These are phyloP conservation scores for Coecobrya sp. DNA, from an alignment of 2,888 invertebrate genomes.

Conservation along the genomic window DNA sequence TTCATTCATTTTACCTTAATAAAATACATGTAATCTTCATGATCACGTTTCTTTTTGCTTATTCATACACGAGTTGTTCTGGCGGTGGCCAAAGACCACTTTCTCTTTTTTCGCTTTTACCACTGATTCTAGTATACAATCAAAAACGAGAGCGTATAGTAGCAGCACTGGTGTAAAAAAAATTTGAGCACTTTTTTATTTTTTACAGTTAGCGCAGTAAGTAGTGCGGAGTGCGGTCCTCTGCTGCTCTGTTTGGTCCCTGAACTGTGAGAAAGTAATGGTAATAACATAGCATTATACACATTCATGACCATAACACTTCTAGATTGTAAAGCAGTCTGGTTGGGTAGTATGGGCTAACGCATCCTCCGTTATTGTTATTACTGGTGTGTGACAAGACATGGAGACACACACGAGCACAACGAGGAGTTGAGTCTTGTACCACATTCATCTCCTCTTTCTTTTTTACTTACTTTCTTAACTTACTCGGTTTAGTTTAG, in stretches of 20 bases:
- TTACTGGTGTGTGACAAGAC: constrained; percentile 72
- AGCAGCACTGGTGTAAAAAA: not conserved
- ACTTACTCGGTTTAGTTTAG: not conserved
- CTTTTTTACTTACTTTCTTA: constrained; percentile 43
- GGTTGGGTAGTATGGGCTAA: constrained; percentile 42
- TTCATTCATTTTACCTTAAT: too few relatives aligned
- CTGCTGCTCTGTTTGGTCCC: constrained; percentile 30
- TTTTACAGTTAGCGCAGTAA: not conserved
- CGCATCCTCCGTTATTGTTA: constrained; percentile 66
- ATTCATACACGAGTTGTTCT: not conserved
- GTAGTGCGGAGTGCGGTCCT: not conserved
- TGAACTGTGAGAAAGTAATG: constrained; percentile 55
- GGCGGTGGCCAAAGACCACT: not conserved
- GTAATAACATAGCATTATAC: constrained; percentile 52
- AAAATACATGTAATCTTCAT: not conserved
- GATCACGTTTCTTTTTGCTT: not conserved
- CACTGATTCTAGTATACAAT: not conserved
- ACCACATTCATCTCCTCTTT: constrained; percentile 63
- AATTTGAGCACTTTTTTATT: not conserved
- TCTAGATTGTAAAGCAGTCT: constrained; percentile 59
- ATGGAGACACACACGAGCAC: constrained; percentile 61
- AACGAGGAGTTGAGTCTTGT: constrained; percentile 44
- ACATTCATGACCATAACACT: constrained; percentile 69
- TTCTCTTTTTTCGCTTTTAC: not conserved
- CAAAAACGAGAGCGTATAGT: not conserved